phyloP scores from a whole-genome alignment of 2,797 vertebrate genomes.

The Momotus momota region DNA sequence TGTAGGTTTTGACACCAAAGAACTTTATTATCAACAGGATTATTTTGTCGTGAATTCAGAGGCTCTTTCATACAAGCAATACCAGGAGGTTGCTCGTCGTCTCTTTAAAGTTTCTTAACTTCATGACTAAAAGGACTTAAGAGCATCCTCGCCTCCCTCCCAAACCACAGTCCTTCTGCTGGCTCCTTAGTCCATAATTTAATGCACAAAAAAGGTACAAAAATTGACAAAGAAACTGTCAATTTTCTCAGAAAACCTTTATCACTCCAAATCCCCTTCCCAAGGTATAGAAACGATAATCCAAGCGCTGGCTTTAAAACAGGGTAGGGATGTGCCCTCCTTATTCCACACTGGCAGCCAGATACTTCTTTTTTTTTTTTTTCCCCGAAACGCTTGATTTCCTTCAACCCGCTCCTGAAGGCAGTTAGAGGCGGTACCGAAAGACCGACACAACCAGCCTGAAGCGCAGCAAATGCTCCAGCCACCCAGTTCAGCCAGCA shows the following conservation, averaged over 20 bases:
- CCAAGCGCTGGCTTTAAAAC: background rate
- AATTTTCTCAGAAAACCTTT: background rate
- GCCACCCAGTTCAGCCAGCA: background rate
- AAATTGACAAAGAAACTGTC: background rate
- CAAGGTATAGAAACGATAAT: background rate
- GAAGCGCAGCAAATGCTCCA: background rate
- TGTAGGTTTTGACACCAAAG: background rate
- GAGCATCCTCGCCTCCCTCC: background rate
- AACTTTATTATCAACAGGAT: background rate
- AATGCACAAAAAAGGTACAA: background rate
- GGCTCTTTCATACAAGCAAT: background rate
- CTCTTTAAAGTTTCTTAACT: background rate
- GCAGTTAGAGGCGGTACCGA: background rate
- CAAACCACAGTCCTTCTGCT: background rate
- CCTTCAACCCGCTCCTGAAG: background rate
- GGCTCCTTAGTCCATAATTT: background rate
- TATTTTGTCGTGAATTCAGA: background rate
- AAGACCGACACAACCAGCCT: background rate
- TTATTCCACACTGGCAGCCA: background rate
- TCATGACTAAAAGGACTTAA: background rate
- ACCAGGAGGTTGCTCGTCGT: background rate
- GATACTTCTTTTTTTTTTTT: background rate
- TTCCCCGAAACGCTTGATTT: background rate
- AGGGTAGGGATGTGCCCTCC: background rate
- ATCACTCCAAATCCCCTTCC: background rate